phyloP scores from a whole-genome alignment of 1,140 invertebrate species.

The Diachasmimorpha longicaudata region DNA sequence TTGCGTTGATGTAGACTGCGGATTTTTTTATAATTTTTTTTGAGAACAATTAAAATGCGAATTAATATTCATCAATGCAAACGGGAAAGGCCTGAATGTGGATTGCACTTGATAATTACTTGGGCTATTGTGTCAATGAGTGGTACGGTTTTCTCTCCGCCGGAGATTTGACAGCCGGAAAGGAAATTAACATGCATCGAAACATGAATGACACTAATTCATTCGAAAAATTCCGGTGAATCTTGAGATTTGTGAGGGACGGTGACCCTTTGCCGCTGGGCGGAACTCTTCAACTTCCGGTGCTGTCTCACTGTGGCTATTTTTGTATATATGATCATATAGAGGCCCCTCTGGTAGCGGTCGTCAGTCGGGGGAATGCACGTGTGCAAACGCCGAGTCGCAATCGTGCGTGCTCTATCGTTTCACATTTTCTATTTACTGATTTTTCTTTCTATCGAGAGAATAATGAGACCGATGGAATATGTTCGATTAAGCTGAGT shows the following conservation, averaged over 20 bases:
- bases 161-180: too few species aligned
- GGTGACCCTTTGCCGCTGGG: slow-evolving; percentile 57
- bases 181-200: too few species aligned
- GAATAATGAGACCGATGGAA: neutral
- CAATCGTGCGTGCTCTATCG: neutral
- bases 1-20: too few species aligned
- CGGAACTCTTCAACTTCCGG: slow-evolving; percentile 59
- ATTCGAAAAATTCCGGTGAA: neutral
- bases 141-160: too few species aligned
- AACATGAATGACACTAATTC: neutral
- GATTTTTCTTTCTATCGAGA: neutral
- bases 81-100: too few species aligned
- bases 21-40: too few species aligned
- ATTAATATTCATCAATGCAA: too few species aligned
- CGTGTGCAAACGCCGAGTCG: slow-evolving; percentile 3
- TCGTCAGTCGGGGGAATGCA: slow-evolving; percentile 6
- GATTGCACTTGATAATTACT: too few species aligned
- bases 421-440: neutral
- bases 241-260: slow-evolving; percentile 43
- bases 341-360: neutral
- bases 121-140: too few species aligned
- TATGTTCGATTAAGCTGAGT: neutral
- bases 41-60: too few species aligned
- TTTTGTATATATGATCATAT: slow-evolving; percentile 44
- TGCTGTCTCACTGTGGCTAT: slow-evolving; percentile 56